A percentile compares a stretch with the other conserved stretches of the same genome.
phyloP scores from a whole-genome alignment of 2,888 invertebrate genomes.

The Teinopalpus imperialis region DNA sequence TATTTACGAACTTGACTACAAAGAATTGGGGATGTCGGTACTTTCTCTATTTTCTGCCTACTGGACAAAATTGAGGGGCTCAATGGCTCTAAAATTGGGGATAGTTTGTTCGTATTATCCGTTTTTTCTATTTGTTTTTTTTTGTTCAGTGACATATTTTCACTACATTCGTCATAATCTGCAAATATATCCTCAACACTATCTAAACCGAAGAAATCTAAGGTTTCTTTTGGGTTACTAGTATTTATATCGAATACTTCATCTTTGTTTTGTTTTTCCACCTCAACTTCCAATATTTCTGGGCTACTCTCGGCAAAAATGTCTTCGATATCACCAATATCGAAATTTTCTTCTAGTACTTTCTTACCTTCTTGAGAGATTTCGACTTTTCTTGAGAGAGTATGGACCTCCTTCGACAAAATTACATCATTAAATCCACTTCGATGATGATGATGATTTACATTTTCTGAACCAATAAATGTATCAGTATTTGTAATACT shows the following conservation, averaged over 20 bases:
- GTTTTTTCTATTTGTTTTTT: slow-evolving; percentile 19
- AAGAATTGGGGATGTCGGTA: slow-evolving; percentile 61
- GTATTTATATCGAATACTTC: slow-evolving; percentile 31
- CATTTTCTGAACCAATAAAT: slow-evolving; percentile 25
- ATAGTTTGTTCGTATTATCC: slow-evolving; percentile 13
- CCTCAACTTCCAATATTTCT: slow-evolving; percentile 38
- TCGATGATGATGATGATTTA: too few relatives aligned
- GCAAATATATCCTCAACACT: slow-evolving; percentile 76
- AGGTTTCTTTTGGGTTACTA: slow-evolving; percentile 42
- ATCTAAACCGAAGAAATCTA: slow-evolving; percentile 67
- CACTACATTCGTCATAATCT: slow-evolving; percentile 50
- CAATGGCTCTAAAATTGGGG: slow-evolving; percentile 30
- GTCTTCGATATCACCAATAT: slow-evolving; percentile 64
- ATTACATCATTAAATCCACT: slow-evolving; percentile 53
- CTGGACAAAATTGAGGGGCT: slow-evolving; percentile 71
- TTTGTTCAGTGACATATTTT: slow-evolving; percentile 34
- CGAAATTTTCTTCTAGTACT: slow-evolving; percentile 52
- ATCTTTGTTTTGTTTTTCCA: slow-evolving; percentile 28
- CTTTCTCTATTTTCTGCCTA: slow-evolving; percentile 33
- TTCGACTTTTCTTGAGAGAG: slow-evolving; percentile 22
- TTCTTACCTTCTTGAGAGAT: slow-evolving; percentile 28
- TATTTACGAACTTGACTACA: slow-evolving; percentile 54
- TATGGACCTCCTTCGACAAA: slow-evolving; percentile 30
- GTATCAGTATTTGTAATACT: slow-evolving; percentile 2
- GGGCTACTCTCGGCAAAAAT: slow-evolving; percentile 61